Evolutionary conservation across 1,140 invertebrate species (phyloP).

Genomic region (Cylas formicarius): DNA sequence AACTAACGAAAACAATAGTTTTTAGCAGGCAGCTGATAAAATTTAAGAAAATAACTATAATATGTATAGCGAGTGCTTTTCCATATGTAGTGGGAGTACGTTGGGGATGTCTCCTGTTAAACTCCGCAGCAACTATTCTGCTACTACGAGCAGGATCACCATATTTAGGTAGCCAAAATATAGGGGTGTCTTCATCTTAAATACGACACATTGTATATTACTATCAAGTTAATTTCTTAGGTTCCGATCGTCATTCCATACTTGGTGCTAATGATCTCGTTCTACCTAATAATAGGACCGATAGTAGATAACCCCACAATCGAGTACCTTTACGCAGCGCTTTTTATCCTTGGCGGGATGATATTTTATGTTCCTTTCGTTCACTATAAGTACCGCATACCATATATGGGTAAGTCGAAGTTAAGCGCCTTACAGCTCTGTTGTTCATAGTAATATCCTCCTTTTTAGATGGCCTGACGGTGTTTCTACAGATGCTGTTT

Average conservation of each 20-base stretch:
- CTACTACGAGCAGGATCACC: too few species aligned
- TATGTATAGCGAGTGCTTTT: too few species aligned
- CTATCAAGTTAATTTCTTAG: too few species aligned
- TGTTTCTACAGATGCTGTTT: slow-evolving; percentile 82
- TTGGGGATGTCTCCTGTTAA: too few species aligned
- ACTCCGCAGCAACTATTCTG: too few species aligned
- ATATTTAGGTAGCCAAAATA: too few species aligned
- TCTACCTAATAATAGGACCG: slow-evolving; percentile 87
- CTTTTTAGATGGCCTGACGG: slow-evolving; percentile 75
- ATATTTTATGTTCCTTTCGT: slow-evolving; percentile 92
- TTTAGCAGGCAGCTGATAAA: too few species aligned
- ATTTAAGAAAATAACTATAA: too few species aligned
- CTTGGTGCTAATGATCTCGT: slow-evolving; percentile 77
- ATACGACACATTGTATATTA: too few species aligned
- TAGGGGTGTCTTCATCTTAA: too few species aligned
- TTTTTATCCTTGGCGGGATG: slow-evolving; percentile 81
- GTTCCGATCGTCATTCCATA: slow-evolving; percentile 87
- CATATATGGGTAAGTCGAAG: slow-evolving; percentile 71
- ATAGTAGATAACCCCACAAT: slow-evolving; percentile 86
- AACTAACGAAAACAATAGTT: too few species aligned
- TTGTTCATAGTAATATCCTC: background rate
- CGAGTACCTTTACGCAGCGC: slow-evolving; percentile 83
- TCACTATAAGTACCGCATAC: slow-evolving; percentile 71
- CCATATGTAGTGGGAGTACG: background rate
- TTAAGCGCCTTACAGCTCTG: background rate